Evolutionary conservation across 2,113 vertebrate species (phyloP).

Genomic region (Tupaia tana): DNA sequence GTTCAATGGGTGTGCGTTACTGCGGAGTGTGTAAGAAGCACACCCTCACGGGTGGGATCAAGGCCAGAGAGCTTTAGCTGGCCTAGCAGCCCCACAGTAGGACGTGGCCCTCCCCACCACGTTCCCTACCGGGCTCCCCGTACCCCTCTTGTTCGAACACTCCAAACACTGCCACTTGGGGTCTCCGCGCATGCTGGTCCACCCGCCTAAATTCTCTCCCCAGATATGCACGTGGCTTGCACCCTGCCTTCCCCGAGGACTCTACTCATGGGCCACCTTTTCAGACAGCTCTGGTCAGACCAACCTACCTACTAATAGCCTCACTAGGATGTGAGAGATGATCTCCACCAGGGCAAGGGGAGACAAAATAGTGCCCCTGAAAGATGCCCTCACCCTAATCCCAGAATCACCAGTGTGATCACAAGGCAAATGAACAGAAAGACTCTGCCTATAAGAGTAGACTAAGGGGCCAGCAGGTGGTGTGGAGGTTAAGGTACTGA

Average conservation of each 20-base stretch:
- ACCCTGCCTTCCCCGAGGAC: not conserved
- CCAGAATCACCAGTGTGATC: not conserved
- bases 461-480: too few species aligned
- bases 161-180: not conserved
- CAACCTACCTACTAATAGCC: not conserved
- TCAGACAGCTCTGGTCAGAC: not conserved
- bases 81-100: not conserved
- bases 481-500: too few species aligned
- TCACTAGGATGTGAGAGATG: not conserved
- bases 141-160: not conserved
- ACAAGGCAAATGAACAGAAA: too few species aligned
- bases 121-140: too few species aligned
- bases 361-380: not conserved
- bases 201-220: not conserved
- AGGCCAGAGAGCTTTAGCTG: not conserved
- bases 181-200: not conserved
- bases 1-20: not conserved
- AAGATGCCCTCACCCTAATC: not conserved
- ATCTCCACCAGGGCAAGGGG: not conserved
- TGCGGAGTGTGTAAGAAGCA: not conserved
- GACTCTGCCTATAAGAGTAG: too few species aligned
- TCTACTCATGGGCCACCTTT: not conserved
- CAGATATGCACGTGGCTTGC: not conserved
- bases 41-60: not conserved
- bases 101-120: not conserved